A percentile compares a stretch with the other conserved stretches of the same genome.
phyloP scores from a whole-genome alignment of 2,888 invertebrate species.

The Lasioglossum pauxillum region DNA sequence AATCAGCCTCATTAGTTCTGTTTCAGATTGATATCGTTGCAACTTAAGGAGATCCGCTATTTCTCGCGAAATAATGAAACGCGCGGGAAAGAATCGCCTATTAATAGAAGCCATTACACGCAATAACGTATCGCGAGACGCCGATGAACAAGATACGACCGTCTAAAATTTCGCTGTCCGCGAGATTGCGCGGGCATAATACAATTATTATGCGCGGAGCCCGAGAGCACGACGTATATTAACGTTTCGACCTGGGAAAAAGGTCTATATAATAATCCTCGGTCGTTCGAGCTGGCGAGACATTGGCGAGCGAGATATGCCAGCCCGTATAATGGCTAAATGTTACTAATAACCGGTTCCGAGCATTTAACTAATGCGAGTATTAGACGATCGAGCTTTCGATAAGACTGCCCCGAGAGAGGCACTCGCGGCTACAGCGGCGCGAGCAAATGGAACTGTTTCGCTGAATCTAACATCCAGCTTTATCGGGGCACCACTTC shows the following conservation, averaged over 20 bases:
- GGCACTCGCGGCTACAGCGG: slow-evolving; percentile 61
- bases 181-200: slow-evolving; percentile 45
- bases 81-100: neutral
- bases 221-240: slow-evolving; percentile 56
- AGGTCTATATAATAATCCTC: slow-evolving; percentile 65
- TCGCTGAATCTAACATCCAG: slow-evolving; percentile 64
- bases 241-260: slow-evolving; percentile 59
- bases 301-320: slow-evolving; percentile 63
- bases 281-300: slow-evolving; percentile 48
- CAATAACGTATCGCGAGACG: slow-evolving; percentile 32
- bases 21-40: neutral
- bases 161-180: slow-evolving; percentile 47
- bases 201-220: slow-evolving; percentile 55
- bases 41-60: neutral
- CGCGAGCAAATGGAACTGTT: slow-evolving; percentile 65
- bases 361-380: slow-evolving; percentile 73
- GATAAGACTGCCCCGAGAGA: slow-evolving; percentile 65
- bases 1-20: neutral
- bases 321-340: slow-evolving; percentile 67
- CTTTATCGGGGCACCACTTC: slow-evolving; percentile 64
- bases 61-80: neutral
- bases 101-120: slow-evolving; percentile 30
- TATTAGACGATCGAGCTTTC: slow-evolving; percentile 69
- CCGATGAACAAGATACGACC: slow-evolving; percentile 41
- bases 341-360: slow-evolving; percentile 74